phyloP scores from a whole-genome alignment of 2,888 invertebrate species.

The Stenichneumon culpator region DNA sequence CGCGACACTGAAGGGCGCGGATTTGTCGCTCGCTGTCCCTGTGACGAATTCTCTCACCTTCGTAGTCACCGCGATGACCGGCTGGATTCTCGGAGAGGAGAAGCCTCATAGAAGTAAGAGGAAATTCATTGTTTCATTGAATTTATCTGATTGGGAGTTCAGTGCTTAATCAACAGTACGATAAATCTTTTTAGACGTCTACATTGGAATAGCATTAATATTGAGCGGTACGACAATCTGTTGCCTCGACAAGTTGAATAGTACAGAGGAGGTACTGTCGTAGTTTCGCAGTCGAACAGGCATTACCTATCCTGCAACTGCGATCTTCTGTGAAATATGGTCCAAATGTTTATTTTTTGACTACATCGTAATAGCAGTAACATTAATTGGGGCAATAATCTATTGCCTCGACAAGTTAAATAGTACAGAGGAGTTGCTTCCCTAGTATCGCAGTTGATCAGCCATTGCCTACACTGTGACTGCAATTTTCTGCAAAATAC shows the following conservation, averaged over 20 bases:
- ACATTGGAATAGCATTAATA: conserved; percentile 87
- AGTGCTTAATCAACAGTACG: background rate
- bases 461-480: too few species aligned
- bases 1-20: conserved; percentile 89
- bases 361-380: conserved; percentile 87
- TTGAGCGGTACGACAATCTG: conserved; percentile 88
- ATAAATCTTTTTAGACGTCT: conserved; percentile 86
- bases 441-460: too few species aligned
- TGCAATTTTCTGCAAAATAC: background rate
- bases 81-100: conserved; percentile 91
- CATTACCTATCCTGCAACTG: too few species aligned
- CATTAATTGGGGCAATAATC: conserved; percentile 87
- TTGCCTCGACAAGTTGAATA: conserved; percentile 86
- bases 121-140: background rate
- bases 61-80: conserved; percentile 92
- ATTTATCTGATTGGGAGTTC: background rate
- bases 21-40: conserved; percentile 92
- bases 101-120: conserved; percentile 87
- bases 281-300: too few species aligned
- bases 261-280: background rate
- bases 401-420: conserved; percentile 87
- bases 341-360: conserved; percentile 76
- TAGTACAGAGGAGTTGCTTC: background rate
- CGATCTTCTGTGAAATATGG: background rate
- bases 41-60: conserved; percentile 95